A percentile compares a stretch with the other conserved stretches of the same genome.
phyloP scores from a whole-genome alignment of 2,888 invertebrate species.

The Panopea generosa region DNA sequence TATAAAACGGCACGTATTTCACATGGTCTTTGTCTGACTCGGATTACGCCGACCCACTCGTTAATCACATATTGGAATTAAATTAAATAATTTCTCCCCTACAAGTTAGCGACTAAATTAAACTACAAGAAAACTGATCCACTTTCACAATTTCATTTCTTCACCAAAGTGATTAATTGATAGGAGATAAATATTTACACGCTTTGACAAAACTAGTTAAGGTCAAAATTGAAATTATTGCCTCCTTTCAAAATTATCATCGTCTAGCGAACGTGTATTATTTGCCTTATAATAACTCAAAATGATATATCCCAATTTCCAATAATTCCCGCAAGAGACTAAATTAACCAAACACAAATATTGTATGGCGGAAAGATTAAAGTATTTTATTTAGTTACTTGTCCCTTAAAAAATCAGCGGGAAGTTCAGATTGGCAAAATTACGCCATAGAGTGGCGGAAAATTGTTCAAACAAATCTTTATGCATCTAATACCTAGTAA shows the following conservation, averaged over 20 bases:
- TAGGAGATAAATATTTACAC: constrained; percentile 69
- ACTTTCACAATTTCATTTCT: constrained; percentile 30
- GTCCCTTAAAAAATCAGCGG: constrained; percentile 55
- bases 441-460: constrained; percentile 63
- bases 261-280: constrained; percentile 43
- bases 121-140: constrained; percentile 2
- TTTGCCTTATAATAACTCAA: constrained; percentile 63
- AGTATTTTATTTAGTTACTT: constrained; percentile 65
- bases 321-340: constrained; percentile 55
- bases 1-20: no score
- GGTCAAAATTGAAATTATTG: constrained; percentile 64
- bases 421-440: constrained; percentile 59
- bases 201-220: constrained; percentile 60
- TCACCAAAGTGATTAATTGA: constrained; percentile 64
- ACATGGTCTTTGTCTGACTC: no score
- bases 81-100: not conserved
- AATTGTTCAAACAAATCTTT: constrained; percentile 66
- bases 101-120: not conserved
- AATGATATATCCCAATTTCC: constrained; percentile 61
- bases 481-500: constrained; percentile 66
- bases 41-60: no score
- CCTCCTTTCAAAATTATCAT: constrained; percentile 56
- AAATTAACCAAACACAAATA: constrained; percentile 68
- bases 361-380: constrained; percentile 66
- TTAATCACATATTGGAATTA: no score